Evolutionary conservation across 2,113 vertebrate genomes (phyloP).

Genomic region (Leptodactylus fuscus): DNA sequence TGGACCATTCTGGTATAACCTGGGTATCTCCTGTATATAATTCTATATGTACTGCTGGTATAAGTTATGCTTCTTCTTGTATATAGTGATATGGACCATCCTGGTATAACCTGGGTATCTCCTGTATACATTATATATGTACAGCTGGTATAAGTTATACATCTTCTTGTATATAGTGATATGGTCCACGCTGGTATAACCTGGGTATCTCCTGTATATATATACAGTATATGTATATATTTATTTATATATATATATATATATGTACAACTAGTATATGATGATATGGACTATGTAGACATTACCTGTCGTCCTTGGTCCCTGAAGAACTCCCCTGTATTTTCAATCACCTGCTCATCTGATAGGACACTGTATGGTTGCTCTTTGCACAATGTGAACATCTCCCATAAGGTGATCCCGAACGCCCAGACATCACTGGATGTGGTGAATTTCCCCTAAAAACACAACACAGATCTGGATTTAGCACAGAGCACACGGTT

Average conservation of each 20-base stretch:
- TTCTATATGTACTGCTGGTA: neutral
- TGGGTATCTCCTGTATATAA: neutral
- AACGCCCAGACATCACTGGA: constrained; percentile 86
- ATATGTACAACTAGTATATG: neutral
- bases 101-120: neutral
- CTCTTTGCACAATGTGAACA: constrained; percentile 86
- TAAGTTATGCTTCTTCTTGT: neutral
- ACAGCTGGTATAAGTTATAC: neutral
- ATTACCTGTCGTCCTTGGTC: constrained; percentile 84
- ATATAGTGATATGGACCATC: neutral
- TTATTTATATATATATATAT: neutral
- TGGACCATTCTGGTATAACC: neutral
- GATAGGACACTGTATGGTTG: constrained; percentile 85
- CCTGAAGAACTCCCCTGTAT: constrained; percentile 87
- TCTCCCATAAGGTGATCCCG: constrained; percentile 85
- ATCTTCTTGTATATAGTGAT: neutral
- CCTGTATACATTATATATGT: neutral
- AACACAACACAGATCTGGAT: neutral
- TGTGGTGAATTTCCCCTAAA: constrained; percentile 85
- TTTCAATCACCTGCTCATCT: constrained; percentile 86
- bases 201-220: neutral
- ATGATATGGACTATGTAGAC: neutral
- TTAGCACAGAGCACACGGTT: neutral
- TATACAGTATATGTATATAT: neutral
- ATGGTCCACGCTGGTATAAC: neutral